Evolutionary conservation across 2,888 invertebrate species (phyloP), one percentile per base, ranked within the genome.

Genomic region (Copidosoma aretas): DNA sequence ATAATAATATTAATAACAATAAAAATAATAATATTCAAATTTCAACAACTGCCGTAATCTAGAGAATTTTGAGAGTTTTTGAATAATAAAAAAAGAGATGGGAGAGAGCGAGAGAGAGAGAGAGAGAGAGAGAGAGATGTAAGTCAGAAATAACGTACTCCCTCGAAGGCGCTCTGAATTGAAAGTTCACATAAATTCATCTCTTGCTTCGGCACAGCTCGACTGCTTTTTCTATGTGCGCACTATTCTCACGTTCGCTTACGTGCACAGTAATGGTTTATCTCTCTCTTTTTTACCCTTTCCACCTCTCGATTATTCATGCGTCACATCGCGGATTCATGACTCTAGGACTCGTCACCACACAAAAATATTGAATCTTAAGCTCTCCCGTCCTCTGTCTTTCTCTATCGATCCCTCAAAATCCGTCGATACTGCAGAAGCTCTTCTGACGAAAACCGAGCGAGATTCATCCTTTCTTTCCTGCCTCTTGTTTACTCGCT

Each of bases 31-130:
- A n/a, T n/a, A n/a, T n/a, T n/a, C n/a, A n/a, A n/a, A n/a, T n/a
- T n/a, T n/a, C n/a, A n/a, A n/a, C n/a, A 80, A 80, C 79, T 78
- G 78, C 76, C 3, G 32, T 32, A 32, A 32, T 3, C 32, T 3
- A 8, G 8, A 32, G 32, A 3, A 32, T 32, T 32, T 32, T 3
- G 32, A 32, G 8, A 32, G 32, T 32, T 32, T 32, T 5, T 32
- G 4, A 32, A 32, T 32, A 32, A 8, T 5, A 32, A 32, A 32
- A 32, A 32, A 53, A n/a, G n/a, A n/a, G n/a, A n/a, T n/a, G n/a
- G n/a, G n/a, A n/a, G n/a, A n/a, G n/a, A n/a, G 10, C 1, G 1
- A 21, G 24, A 15, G 39, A n/a, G n/a, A 57, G 58, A 53, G 52
- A 57, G 46, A 39, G 49, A 58, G 65, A 64, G 58, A 57, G 60